Base-by-base conservation (phyloP, 2,797 vertebrate species). In the Myoxocephalus aenaeus region DNA sequence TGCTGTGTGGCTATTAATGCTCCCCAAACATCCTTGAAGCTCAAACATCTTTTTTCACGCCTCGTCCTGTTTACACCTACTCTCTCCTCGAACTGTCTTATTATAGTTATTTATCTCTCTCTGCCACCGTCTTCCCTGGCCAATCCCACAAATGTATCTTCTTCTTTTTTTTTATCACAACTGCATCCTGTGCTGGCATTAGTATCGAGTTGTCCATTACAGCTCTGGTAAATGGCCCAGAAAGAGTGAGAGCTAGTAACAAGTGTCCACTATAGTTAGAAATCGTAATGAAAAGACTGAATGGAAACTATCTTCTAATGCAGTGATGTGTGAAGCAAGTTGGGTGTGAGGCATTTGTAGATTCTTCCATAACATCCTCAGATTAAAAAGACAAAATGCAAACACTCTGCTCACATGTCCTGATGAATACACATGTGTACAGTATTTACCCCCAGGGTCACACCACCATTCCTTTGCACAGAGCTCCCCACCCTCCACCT, bases 21-120 rank as follows among this genome's bases (percentile, higher is more conserved):
- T 75, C 63, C 66, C 25, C 53, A 69, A 79, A 86, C 76, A 82
- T 67, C 71, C 68, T 74, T 61, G 65, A 77, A 57, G 74, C 71
- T 80, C 18, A 65, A 61, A 53, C 65, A n/a, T 76, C 42, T 75
- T 34, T 77, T 79, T 82, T 83, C 59, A 86, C 54, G 46, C 68
- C 73, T 73, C 76, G 69, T 80, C 70, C 72, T 76, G 75, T 82
- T 81, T 80, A 84, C 79, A 79, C 80, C 77, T 40, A 82, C 80
- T 64, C 72, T 73, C 61, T 79, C 57, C 61, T 79, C 57, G 29
- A 80, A 81, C 65, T 20, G 61, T 79, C 74, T 82, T 63, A 77
- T 84, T 71, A 71, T 61, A 77, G 63, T 58, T 75, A 59, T 74
- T 74, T 73, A 42, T 65, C 46, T 54, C 53, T 75, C 61, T 56